Percentiles rank a stretch among this genome's conserved stretches.
phyloP scores from a whole-genome alignment of 1,140 invertebrate species.

The Zophobas atratus region DNA sequence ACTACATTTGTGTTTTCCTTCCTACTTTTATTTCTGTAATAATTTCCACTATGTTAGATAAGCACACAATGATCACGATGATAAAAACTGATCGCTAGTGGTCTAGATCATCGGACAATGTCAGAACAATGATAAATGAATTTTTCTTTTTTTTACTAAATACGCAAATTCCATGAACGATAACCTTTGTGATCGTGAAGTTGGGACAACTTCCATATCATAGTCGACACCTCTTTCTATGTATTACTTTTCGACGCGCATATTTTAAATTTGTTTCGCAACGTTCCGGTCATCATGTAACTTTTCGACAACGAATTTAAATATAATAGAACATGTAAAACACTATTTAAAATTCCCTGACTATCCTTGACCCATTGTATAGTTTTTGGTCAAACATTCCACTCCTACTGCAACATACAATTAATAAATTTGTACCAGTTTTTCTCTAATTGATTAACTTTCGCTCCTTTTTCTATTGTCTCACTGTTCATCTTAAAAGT shows the following conservation, averaged over 20 bases:
- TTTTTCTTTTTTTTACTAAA: slow-evolving; percentile 26
- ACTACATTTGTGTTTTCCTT: slow-evolving; percentile 12
- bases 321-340: slow-evolving; percentile 10
- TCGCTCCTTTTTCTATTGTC: too few relatives aligned
- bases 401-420: too few relatives aligned
- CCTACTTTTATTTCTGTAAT: neutral
- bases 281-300: neutral
- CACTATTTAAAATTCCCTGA: neutral
- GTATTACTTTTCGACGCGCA: too few relatives aligned
- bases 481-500: too few relatives aligned
- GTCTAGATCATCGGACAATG: neutral
- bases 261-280: neutral
- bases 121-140: slow-evolving; percentile 3
- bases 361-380: slow-evolving; percentile 1
- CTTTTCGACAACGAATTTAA: slow-evolving; percentile 2
- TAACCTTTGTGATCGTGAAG: slow-evolving; percentile 5
- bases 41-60: too few relatives aligned
- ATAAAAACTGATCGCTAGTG: slow-evolving; percentile 15
- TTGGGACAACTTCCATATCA: neutral
- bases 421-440: too few relatives aligned
- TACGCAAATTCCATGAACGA: slow-evolving; percentile 24
- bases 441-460: too few relatives aligned
- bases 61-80: slow-evolving; percentile 14
- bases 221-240: too few relatives aligned
- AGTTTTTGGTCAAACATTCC: too few relatives aligned